Base-by-base conservation (phyloP, 37 sponge, comb jelly and placozoan species). In the Eunapius fragilis region DNA sequence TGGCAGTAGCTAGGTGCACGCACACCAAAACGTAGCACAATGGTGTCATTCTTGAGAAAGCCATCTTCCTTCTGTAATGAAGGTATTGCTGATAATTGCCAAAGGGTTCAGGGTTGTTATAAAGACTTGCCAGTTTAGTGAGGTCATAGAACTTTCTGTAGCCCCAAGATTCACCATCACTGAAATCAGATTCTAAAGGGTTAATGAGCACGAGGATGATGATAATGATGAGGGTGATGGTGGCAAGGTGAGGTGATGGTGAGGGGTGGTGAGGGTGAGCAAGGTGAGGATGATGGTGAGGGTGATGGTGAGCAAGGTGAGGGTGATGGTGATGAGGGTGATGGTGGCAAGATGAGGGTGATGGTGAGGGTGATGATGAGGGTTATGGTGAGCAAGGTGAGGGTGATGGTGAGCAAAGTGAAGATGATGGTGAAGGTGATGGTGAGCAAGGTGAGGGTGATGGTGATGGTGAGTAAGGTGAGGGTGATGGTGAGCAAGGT, bases 91-190 rank as follows among this genome's bases (percentile, higher is more conserved):
- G 19, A 12, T 58, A 58, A 58, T 58, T 12, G 58, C 58, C 58
- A 58, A 17, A 17, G 25, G 58, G 58, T 58, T 11, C 58, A 58
- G 17, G 58, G 58, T 12, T 12, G 58, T 4, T 12, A 17, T 10
- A 19, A 0, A 58, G 58, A 74, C 92, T 83, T 48, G 91, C 97
- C 88, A 96, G 84, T 72, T 76, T 82, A 11, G 74, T 75, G 19
- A 97, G 91, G 27, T 91, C 85, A 81, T 86, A 96, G 90, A 92
- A 98, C 70, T 92, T 88, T 72, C 88, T 94, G 87, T 98, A 98
- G 17, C 98, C 98, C 98, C 98, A 98, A 9, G 84, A 96, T 50
- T 98, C 98, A 4, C 98, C 98, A 73, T 94, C 91, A 45, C 85
- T 90, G 77, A 95, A 97, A 30, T 91, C 93, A 75, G 96, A 97